These are phyloP conservation scores for Nothobranchius furzeri DNA, from an alignment of 2,113 vertebrate genomes.

Conservation along the genomic window DNA sequence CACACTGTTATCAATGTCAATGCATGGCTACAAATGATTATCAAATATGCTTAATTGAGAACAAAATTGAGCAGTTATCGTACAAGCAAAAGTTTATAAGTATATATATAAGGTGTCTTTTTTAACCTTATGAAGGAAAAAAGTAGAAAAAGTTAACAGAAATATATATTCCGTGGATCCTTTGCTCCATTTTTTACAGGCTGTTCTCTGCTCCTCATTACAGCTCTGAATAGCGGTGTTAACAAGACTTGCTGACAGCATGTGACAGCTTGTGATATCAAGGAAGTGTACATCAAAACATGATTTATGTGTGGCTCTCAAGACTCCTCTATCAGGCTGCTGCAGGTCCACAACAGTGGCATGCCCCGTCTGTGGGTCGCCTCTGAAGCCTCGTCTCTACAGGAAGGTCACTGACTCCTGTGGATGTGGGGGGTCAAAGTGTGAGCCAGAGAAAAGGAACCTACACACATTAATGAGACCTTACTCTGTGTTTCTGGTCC, in stretches of 20 bases:
- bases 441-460: slow-evolving; percentile 53
- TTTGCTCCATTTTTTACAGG: slow-evolving; percentile 53
- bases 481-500: slow-evolving; percentile 52
- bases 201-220: slow-evolving; percentile 68
- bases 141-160: slow-evolving; percentile 37
- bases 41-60: slow-evolving; percentile 60
- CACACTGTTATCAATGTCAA: slow-evolving; percentile 59
- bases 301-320: slow-evolving; percentile 72
- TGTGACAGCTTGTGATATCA: slow-evolving; percentile 75
- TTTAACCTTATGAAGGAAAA: slow-evolving; percentile 26
- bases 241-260: slow-evolving; percentile 72
- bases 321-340: slow-evolving; percentile 58
- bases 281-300: slow-evolving; percentile 70
- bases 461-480: slow-evolving; percentile 76
- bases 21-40: slow-evolving; percentile 65
- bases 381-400: slow-evolving; percentile 58
- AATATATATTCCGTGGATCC: slow-evolving; percentile 22
- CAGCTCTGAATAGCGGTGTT: slow-evolving; percentile 67
- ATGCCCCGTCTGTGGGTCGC: slow-evolving; percentile 53
- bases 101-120: slow-evolving; percentile 36
- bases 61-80: slow-evolving; percentile 58
- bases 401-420: slow-evolving; percentile 68
- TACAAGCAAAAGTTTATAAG: slow-evolving; percentile 40
- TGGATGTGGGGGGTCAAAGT: slow-evolving; percentile 63
- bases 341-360: slow-evolving; percentile 55